A percentile compares a stretch with the other conserved stretches of the same genome.
Conservation (phyloP, 2,113 vertebrate genomes). For the Antechinus flavipes region DNA sequence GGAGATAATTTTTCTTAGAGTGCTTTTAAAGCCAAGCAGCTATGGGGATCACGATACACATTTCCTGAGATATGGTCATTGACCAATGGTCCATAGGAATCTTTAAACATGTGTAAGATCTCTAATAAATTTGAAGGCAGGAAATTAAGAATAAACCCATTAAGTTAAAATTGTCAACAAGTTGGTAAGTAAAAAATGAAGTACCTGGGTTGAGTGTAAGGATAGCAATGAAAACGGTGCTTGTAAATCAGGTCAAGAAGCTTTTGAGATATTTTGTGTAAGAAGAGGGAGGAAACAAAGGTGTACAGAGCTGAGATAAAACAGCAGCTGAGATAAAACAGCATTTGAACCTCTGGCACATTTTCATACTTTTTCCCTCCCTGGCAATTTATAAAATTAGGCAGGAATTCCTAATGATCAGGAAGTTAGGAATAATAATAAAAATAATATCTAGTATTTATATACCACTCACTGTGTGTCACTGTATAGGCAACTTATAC, state of each 20-base stretch:
- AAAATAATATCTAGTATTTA: neutral
- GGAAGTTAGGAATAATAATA: neutral
- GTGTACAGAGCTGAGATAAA: neutral
- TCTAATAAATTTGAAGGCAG: neutral
- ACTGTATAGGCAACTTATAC: neutral
- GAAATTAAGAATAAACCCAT: constrained; percentile 2
- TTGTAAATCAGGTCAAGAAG: neutral
- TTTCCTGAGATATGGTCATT: constrained; percentile 25
- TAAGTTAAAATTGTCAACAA: constrained; percentile 23
- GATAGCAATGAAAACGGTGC: constrained; percentile 2
- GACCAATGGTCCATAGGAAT: neutral
- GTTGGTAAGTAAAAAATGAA: neutral
- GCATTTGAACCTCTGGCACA: neutral
- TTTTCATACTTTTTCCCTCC: neutral
- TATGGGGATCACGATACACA: constrained; percentile 17
- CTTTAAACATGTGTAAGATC: neutral
- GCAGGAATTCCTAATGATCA: neutral
- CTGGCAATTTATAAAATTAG: neutral
- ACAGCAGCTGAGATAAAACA: neutral
- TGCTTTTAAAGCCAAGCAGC: constrained; percentile 21
- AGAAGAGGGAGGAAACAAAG: neutral
- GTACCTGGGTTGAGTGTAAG: constrained; percentile 3
- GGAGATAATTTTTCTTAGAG: constrained; percentile 35
- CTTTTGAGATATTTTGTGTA: neutral
- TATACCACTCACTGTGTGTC: neutral